Conservation (phyloP, 2,113 vertebrate genomes). For the Chaenogobius annularis region DNA sequence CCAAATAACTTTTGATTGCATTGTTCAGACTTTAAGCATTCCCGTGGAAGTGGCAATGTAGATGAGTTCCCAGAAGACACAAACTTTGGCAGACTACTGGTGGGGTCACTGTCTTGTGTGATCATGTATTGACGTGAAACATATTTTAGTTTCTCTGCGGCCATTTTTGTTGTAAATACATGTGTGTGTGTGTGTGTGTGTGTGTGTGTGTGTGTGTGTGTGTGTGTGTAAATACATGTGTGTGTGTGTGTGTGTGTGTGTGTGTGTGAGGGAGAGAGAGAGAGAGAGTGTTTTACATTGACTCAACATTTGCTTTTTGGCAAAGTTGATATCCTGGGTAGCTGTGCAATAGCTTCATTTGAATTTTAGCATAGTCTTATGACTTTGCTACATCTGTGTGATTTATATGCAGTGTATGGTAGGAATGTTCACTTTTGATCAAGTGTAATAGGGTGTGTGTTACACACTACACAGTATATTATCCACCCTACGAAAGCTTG, state of each 20-base stretch:
- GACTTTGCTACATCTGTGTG: slow-evolving; percentile 41
- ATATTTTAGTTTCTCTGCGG: slow-evolving; percentile 66
- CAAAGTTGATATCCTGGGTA: slow-evolving; percentile 75
- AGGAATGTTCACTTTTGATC: slow-evolving; percentile 41
- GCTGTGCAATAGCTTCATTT: slow-evolving; percentile 77
- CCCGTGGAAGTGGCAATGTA: slow-evolving; percentile 59
- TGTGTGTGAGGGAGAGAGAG: no score
- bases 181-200: slow-evolving; percentile 16
- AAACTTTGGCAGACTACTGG: slow-evolving; percentile 78
- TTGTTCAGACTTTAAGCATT: slow-evolving; percentile 53
- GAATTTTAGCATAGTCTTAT: slow-evolving; percentile 62
- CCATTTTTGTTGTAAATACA: slow-evolving; percentile 74
- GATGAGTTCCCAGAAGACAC: slow-evolving; percentile 46
- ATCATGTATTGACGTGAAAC: slow-evolving; percentile 24
- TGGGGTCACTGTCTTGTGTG: slow-evolving; percentile 51
- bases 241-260: no score
- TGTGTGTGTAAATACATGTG: no score
- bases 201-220: neutral
- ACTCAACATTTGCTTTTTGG: slow-evolving; percentile 67
- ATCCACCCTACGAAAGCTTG: slow-evolving; percentile 43
- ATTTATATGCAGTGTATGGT: slow-evolving; percentile 39
- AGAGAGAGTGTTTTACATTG: slow-evolving; percentile 32
- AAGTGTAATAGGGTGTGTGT: slow-evolving; percentile 38
- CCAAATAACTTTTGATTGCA: neutral
- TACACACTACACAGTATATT: slow-evolving; percentile 35